A percentile compares a stretch with the other conserved stretches of the same genome.
Evolutionary conservation across 2,113 vertebrate species (phyloP).

Genomic region (Phyllostomus hastatus): DNA sequence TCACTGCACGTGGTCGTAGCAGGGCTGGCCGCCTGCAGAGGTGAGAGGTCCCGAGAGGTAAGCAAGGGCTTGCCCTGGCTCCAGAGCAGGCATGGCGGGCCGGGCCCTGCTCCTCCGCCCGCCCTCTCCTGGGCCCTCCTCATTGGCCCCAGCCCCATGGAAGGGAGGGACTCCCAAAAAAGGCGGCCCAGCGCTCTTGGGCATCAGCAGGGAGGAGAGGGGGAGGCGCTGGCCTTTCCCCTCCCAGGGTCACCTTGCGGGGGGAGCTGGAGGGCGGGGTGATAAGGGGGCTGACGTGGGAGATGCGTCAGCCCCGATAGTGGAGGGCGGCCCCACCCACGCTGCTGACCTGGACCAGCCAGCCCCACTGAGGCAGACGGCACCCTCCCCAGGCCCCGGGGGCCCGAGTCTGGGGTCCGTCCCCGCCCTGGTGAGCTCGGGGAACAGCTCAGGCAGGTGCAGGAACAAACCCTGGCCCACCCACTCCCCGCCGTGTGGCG

Average conservation of each 20-base stretch:
- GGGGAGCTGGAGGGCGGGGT: slow-evolving; percentile 47
- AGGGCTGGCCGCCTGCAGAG: neutral
- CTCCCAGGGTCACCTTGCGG: slow-evolving; percentile 70
- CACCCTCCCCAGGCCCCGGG: neutral
- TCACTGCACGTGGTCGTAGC: fast-evolving
- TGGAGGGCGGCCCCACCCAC: slow-evolving; percentile 40
- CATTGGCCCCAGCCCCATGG: neutral
- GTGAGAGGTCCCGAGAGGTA: neutral
- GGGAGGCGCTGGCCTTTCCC: slow-evolving; percentile 41
- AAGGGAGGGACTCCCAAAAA: neutral
- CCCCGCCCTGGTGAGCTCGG: neutral
- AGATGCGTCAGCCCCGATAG: slow-evolving; percentile 67
- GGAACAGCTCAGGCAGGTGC: neutral
- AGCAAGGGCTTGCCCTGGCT: neutral
- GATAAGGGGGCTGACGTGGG: slow-evolving; percentile 74
- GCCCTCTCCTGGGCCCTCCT: neutral
- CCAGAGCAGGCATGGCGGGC: neutral
- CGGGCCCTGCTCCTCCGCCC: neutral
- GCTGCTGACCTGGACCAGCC: neutral
- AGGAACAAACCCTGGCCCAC: neutral
- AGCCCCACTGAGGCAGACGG: slow-evolving; percentile 8
- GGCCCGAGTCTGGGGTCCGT: neutral
- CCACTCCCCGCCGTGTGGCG: neutral
- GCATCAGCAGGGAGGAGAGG: neutral
- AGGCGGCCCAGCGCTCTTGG: neutral